Percentiles rank a stretch among this genome's conserved stretches.
Evolutionary conservation across 2,888 invertebrate species (phyloP).

Genomic region (Cybosia mesomella): DNA sequence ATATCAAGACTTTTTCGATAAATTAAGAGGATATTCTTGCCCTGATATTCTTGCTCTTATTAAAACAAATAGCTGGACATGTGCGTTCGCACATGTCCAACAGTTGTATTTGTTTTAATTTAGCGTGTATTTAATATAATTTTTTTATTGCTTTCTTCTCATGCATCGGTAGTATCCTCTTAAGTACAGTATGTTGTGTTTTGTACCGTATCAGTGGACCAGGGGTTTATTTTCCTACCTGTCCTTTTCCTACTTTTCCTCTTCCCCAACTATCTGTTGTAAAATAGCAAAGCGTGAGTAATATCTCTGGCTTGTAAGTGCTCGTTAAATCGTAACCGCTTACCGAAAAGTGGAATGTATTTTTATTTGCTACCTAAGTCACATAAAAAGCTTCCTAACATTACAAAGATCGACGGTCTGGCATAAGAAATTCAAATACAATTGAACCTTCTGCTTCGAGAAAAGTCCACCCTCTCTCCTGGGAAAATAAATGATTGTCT

Average conservation of each 20-base stretch:
- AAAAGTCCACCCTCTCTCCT: slow-evolving; percentile 27
- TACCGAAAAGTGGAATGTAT: neutral
- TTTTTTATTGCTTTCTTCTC: no score
- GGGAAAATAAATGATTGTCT: slow-evolving; percentile 44
- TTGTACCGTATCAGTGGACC: neutral
- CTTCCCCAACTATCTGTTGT: no score
- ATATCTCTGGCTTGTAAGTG: no score
- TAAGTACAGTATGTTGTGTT: neutral
- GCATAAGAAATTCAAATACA: slow-evolving; percentile 33
- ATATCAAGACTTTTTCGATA: neutral
- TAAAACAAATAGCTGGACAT: no score
- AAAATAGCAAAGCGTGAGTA: no score
- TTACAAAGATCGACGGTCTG: slow-evolving; percentile 23
- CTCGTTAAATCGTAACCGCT: no score
- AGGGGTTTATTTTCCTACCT: neutral
- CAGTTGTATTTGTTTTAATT: no score
- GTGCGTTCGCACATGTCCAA: no score
- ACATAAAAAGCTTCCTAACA: neutral
- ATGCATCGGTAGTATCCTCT: no score
- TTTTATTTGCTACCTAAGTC: neutral
- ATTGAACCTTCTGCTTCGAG: slow-evolving; percentile 28
- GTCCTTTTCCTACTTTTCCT: neutral
- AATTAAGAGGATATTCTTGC: no score
- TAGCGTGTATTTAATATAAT: no score
- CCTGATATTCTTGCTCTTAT: no score